Conservation (phyloP, 1,140 invertebrate species). For the Trichomalopsis sarcophagae region DNA sequence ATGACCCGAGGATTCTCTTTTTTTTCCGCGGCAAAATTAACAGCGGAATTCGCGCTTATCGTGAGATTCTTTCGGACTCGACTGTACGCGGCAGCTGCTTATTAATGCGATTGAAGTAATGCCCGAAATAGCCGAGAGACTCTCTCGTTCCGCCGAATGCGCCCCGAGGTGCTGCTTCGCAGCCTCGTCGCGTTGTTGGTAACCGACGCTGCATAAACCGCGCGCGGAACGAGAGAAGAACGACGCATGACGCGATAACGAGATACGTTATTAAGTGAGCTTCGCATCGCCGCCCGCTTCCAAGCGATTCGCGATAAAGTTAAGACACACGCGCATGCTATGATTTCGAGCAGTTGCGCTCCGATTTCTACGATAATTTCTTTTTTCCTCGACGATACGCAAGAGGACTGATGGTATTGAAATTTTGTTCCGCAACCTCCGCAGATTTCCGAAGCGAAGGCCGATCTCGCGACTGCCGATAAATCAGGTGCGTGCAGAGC, state of each 20-base stretch:
- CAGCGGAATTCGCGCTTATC: background rate
- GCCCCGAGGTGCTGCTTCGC: conserved; percentile 1
- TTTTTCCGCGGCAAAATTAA: too few species aligned
- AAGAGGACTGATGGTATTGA: background rate
- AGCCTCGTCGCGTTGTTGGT: background rate
- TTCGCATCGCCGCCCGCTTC: background rate
- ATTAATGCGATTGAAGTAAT: conserved; percentile 36
- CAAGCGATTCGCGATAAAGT: conserved; percentile 30
- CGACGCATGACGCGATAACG: conserved; percentile 45
- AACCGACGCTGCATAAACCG: conserved; percentile 3
- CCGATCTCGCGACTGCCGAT: conserved; percentile 43
- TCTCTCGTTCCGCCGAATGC: background rate
- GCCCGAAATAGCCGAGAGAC: background rate
- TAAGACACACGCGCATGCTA: background rate
- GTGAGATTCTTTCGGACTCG: conserved; percentile 25
- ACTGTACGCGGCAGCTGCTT: background rate
- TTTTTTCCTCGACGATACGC: background rate
- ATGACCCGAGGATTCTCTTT: background rate
- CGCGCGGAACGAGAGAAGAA: background rate
- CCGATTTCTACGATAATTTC: background rate
- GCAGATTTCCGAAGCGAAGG: conserved; percentile 40
- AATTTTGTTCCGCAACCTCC: background rate
- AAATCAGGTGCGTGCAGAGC: conserved; percentile 56
- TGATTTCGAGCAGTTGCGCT: background rate
- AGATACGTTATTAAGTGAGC: conserved; percentile 37